Percentiles rank a stretch among this genome's conserved stretches.
Conservation (phyloP, 2,888 invertebrate genomes). For the Erannis defoliaria region DNA sequence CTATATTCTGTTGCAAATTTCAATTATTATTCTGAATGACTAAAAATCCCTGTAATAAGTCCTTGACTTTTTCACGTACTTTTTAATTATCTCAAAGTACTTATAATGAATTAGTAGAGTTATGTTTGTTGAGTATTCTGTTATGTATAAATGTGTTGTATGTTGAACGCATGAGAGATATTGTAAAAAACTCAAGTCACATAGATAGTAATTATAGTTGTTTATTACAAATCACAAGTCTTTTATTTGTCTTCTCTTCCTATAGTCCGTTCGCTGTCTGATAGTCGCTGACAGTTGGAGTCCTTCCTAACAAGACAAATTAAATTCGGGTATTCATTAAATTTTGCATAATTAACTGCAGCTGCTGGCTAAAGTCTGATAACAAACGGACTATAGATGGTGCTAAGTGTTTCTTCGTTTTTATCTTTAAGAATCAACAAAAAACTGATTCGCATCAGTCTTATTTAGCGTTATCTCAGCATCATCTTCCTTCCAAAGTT, state of each 20-base stretch:
- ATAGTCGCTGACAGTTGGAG: too few species aligned
- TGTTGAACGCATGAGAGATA: constrained; percentile 53
- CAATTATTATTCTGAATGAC: not conserved
- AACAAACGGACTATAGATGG: too few species aligned
- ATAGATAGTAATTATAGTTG: constrained; percentile 80
- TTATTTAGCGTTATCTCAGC: constrained; percentile 42
- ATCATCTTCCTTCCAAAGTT: constrained; percentile 63
- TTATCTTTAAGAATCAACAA: constrained; percentile 5
- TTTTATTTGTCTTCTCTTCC: constrained; percentile 56
- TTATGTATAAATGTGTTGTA: constrained; percentile 62
- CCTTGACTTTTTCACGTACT: constrained; percentile 4
- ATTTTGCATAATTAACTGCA: too few species aligned
- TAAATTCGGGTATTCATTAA: too few species aligned
- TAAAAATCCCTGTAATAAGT: not conserved
- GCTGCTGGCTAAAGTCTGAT: too few species aligned
- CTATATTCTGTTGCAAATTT: not conserved
- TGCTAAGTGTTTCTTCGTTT: not conserved
- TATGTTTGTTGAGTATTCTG: constrained; percentile 61
- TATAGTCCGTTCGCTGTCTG: not conserved
- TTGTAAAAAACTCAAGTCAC: constrained; percentile 66
- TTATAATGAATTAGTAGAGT: constrained; percentile 42
- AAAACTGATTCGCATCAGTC: constrained; percentile 12
- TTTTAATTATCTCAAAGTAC: constrained; percentile 27
- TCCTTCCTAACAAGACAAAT: too few species aligned
- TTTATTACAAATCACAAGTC: constrained; percentile 58